Evolutionary conservation across 2,888 invertebrate genomes (phyloP).

Genomic region (Cantharis lateralis): DNA sequence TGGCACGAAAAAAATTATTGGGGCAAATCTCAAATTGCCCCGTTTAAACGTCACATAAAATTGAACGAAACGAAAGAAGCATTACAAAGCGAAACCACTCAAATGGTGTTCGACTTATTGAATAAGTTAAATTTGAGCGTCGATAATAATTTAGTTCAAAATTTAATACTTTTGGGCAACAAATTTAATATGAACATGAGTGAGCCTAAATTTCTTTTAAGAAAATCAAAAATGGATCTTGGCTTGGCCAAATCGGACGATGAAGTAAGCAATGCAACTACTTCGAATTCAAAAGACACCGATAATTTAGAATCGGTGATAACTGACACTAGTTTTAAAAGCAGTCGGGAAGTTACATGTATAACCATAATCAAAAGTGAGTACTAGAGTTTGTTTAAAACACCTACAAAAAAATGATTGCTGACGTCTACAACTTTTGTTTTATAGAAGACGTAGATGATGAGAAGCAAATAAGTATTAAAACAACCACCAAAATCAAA

Average conservation of each 20-base stretch:
- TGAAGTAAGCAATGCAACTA: neutral
- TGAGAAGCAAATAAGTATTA: neutral
- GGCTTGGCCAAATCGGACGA: neutral
- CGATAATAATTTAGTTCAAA: neutral
- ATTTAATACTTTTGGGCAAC: neutral
- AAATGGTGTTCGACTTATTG: neutral
- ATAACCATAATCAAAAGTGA: neutral
- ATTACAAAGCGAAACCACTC: neutral
- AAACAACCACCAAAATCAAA: neutral
- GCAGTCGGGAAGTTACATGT: neutral
- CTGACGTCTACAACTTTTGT: neutral
- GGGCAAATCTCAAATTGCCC: neutral
- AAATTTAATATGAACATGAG: neutral
- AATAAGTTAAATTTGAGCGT: neutral
- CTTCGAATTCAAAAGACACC: neutral
- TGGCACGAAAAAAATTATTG: neutral
- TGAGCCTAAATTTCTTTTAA: neutral
- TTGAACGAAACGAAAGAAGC: neutral
- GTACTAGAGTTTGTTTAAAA: neutral
- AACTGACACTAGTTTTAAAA: neutral
- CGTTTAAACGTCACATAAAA: neutral
- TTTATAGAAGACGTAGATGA: neutral
- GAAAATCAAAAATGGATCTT: neutral
- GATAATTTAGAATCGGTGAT: too few relatives aligned
- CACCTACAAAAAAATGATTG: too few relatives aligned